phyloP scores from a whole-genome alignment of 2,113 vertebrate genomes.

The Engystomops pustulosus region DNA sequence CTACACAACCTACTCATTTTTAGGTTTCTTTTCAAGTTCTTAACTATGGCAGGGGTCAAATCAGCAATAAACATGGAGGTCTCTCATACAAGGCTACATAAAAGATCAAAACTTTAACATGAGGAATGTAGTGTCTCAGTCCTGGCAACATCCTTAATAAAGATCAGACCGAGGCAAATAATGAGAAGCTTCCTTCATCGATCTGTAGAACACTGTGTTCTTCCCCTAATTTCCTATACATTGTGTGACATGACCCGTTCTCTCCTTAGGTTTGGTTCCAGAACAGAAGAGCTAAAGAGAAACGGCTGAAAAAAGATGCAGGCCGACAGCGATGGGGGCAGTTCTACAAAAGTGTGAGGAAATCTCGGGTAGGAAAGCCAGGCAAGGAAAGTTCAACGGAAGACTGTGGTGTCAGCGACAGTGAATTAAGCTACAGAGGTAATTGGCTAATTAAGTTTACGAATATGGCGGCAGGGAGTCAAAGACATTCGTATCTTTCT shows the following conservation, averaged over 20 bases:
- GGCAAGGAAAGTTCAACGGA: constrained; percentile 96
- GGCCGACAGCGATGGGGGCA: constrained; percentile 98
- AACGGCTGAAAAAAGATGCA: constrained; percentile 95
- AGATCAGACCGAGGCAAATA: neutral
- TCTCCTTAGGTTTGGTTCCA: constrained; percentile 93
- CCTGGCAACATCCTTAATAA: neutral
- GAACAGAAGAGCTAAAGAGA: constrained; percentile 96
- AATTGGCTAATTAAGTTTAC: no score
- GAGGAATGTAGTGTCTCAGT: neutral
- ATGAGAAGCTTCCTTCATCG: neutral
- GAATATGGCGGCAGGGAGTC: no score
- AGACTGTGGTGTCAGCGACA: constrained; percentile 95
- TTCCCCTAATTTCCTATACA: neutral
- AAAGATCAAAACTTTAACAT: neutral
- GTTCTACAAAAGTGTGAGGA: constrained; percentile 95
- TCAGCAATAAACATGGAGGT: neutral
- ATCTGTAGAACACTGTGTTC: neutral
- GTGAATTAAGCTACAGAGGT: constrained; percentile 98
- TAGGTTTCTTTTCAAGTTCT: no score
- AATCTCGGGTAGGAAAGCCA: constrained; percentile 85
- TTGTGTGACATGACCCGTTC: neutral
- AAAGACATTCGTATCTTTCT: no score
- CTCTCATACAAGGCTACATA: neutral
- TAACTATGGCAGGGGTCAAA: no score
- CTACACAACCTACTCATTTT: no score